These are phyloP conservation scores for Hemistola chrysoprasaria DNA, from an alignment of 2,888 invertebrate species.

Conservation along the genomic window DNA sequence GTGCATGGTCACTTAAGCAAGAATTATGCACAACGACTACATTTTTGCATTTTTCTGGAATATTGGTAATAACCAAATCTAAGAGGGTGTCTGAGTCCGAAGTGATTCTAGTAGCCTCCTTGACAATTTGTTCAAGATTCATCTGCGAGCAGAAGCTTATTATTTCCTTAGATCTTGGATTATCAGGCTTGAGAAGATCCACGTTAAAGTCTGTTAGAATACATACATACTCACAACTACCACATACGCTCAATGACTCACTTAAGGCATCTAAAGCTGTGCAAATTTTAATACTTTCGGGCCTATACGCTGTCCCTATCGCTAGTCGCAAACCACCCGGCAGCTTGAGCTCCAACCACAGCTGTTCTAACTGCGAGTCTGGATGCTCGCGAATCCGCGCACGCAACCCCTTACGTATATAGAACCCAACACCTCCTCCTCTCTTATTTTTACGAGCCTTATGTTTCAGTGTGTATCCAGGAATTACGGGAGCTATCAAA, in stretches of 20 bases:
- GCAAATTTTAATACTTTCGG: constrained; percentile 12
- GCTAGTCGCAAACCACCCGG: constrained; percentile 23
- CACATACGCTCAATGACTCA: constrained; percentile 17
- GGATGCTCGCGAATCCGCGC: constrained; percentile 18
- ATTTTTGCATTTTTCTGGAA: constrained; percentile 2
- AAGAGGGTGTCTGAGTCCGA: constrained; percentile 10
- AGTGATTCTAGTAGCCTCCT: constrained; percentile 17
- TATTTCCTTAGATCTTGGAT: background rate
- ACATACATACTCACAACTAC: constrained; percentile 14
- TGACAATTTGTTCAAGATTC: background rate
- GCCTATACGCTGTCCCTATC: constrained; percentile 27
- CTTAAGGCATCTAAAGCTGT: constrained; percentile 20
- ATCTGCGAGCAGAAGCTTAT: background rate
- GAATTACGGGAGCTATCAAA: constrained; percentile 4
- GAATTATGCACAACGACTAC: background rate
- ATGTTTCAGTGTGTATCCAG: constrained; percentile 14
- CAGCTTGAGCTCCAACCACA: constrained; percentile 28
- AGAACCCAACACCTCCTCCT: constrained; percentile 5
- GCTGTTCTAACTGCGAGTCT: constrained; percentile 22
- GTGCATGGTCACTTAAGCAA: constrained; percentile 1
- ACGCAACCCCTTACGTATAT: constrained; percentile 12
- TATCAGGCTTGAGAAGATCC: constrained; percentile 7
- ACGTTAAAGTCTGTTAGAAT: constrained; percentile 21
- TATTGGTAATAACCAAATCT: constrained; percentile 19
- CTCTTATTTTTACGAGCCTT: background rate